Percentiles rank a stretch among this genome's conserved stretches.
Conservation (phyloP, 2,888 invertebrate genomes). For the Coremacera marginata region DNA sequence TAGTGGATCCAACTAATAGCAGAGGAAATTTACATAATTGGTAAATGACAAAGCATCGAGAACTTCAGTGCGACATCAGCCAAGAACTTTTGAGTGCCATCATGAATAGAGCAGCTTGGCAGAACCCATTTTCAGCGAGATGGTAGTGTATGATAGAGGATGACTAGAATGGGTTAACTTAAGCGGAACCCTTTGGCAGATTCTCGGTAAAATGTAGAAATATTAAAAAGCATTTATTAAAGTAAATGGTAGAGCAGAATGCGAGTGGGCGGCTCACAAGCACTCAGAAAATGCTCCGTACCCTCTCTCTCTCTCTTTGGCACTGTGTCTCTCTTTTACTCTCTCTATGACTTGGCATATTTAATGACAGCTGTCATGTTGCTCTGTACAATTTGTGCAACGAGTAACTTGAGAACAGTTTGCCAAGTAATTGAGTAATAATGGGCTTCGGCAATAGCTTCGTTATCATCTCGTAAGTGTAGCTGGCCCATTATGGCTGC, state of each 20-base stretch:
- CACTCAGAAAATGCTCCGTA: background rate
- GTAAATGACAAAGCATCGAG: conserved; percentile 26
- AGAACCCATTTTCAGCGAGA: no score
- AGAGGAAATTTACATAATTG: conserved; percentile 34
- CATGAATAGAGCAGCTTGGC: background rate
- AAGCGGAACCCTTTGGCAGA: background rate
- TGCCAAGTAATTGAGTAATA: conserved; percentile 34
- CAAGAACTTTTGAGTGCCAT: background rate
- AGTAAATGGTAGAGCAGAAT: background rate
- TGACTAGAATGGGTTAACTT: no score
- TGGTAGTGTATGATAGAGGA: no score
- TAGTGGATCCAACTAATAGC: background rate
- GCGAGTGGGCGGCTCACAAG: background rate
- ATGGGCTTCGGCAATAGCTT: conserved; percentile 21
- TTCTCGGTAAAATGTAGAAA: background rate
- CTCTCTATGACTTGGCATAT: background rate
- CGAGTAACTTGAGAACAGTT: conserved; percentile 30
- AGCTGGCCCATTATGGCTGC: background rate
- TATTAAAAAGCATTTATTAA: background rate
- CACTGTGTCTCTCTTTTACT: background rate
- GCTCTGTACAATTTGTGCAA: conserved; percentile 6
- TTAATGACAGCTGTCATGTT: conserved; percentile 36
- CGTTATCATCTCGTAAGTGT: conserved; percentile 20
- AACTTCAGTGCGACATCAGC: conserved; percentile 3
- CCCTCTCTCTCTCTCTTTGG: background rate